Evolutionary conservation across 2,888 invertebrate species (phyloP).

Genomic region (Nineta flava): DNA sequence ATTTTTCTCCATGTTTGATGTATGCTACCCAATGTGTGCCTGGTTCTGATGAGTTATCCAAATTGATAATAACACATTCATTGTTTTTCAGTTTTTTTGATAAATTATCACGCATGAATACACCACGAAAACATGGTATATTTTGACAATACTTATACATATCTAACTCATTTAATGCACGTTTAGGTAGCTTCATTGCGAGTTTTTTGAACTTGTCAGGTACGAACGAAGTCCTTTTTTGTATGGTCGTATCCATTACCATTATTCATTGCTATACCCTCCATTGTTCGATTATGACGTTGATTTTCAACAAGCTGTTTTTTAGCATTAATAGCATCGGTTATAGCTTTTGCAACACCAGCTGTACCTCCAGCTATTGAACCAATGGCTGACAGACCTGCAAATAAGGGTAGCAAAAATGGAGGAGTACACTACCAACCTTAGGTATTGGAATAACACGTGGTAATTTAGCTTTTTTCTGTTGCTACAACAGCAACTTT

Average conservation of each 20-base stretch:
- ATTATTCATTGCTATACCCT: slow-evolving; percentile 16
- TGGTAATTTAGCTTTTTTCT: background rate
- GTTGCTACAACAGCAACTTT: no score
- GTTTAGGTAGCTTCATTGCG: slow-evolving; percentile 12
- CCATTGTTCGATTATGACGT: slow-evolving; percentile 17
- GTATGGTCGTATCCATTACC: slow-evolving; percentile 13
- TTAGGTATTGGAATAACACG: slow-evolving; percentile 12
- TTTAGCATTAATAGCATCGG: slow-evolving; percentile 13
- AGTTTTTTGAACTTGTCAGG: slow-evolving; percentile 12
- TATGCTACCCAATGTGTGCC: no score
- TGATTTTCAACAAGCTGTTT: slow-evolving; percentile 13
- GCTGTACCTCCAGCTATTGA: slow-evolving; percentile 14
- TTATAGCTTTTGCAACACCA: slow-evolving; percentile 15
- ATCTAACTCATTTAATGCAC: slow-evolving; percentile 15
- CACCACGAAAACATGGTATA: slow-evolving; percentile 14
- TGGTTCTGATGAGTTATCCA: slow-evolving; percentile 13
- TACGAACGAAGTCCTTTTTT: slow-evolving; percentile 11
- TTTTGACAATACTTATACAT: slow-evolving; percentile 11
- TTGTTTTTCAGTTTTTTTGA: slow-evolving; percentile 12
- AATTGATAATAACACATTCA: slow-evolving; percentile 19
- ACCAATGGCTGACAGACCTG: slow-evolving; percentile 15
- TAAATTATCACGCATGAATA: slow-evolving; percentile 9
- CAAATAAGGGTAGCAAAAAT: slow-evolving; percentile 15
- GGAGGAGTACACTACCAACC: slow-evolving; percentile 15
- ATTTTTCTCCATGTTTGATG: no score